phyloP scores from a whole-genome alignment of 1,140 invertebrate species.

The Fopius arisanus region DNA sequence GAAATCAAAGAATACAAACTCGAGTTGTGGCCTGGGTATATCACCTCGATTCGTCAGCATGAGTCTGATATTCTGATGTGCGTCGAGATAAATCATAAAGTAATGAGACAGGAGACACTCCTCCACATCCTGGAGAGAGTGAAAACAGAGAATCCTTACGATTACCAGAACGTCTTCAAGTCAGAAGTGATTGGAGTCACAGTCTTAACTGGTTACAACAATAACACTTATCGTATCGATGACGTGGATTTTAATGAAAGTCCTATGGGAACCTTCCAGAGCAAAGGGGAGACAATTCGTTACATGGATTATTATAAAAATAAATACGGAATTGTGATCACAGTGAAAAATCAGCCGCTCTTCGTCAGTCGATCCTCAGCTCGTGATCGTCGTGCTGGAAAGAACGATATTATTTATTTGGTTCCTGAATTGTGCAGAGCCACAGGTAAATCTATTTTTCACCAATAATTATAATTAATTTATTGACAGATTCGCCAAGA shows the following conservation, averaged over 20 bases:
- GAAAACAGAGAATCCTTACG: neutral
- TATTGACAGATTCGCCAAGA: neutral
- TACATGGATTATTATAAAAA: slow-evolving; percentile 84
- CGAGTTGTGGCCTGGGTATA: slow-evolving; percentile 79
- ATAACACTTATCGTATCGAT: slow-evolving; percentile 79
- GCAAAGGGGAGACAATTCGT: slow-evolving; percentile 69
- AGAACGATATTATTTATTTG: slow-evolving; percentile 70
- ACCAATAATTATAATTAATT: neutral
- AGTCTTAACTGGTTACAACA: slow-evolving; percentile 76
- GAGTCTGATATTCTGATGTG: slow-evolving; percentile 76
- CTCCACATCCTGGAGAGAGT: slow-evolving; percentile 65
- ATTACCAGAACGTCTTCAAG: slow-evolving; percentile 53
- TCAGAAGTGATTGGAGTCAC: slow-evolving; percentile 65
- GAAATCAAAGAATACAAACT: slow-evolving; percentile 64
- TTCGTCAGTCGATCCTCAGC: slow-evolving; percentile 68
- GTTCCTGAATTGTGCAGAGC: slow-evolving; percentile 78
- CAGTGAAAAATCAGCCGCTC: slow-evolving; percentile 69
- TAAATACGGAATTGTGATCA: slow-evolving; percentile 71
- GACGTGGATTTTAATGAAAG: slow-evolving; percentile 80
- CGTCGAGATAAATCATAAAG: slow-evolving; percentile 79
- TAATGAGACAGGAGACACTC: slow-evolving; percentile 70
- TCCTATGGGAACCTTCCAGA: slow-evolving; percentile 69
- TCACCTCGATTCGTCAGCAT: slow-evolving; percentile 81
- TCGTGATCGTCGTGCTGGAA: slow-evolving; percentile 70
- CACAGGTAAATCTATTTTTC: slow-evolving; percentile 55